phyloP scores from a whole-genome alignment of 2,888 invertebrate species.

The Tiliacea citrago region DNA sequence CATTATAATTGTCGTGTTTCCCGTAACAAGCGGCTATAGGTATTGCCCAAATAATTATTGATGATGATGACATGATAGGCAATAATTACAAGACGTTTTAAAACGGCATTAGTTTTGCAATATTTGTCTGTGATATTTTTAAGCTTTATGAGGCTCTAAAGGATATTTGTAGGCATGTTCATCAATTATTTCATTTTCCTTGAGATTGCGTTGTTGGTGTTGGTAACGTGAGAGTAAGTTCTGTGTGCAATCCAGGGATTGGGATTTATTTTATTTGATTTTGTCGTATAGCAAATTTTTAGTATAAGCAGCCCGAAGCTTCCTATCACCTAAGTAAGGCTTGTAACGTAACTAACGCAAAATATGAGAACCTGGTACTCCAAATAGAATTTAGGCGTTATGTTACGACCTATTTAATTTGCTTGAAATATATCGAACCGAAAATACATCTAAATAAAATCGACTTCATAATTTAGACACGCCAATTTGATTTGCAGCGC shows the following conservation, averaged over 20 bases:
- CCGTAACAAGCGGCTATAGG: not conserved
- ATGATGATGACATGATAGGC: constrained; percentile 1
- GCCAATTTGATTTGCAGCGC: constrained; percentile 2
- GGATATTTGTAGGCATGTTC: not conserved
- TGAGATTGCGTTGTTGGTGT: not conserved
- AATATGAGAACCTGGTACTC: not conserved
- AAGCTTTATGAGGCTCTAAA: not conserved
- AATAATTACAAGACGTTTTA: constrained; percentile 32
- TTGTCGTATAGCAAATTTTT: not conserved
- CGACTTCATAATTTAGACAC: no score
- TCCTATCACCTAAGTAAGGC: no score
- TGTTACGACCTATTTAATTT: not conserved
- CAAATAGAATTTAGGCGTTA: not conserved
- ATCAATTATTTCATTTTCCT: not conserved
- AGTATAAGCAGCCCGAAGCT: not conserved
- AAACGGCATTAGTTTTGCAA: constrained; percentile 12
- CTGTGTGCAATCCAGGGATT: no score
- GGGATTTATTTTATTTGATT: no score
- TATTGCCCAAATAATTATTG: not conserved
- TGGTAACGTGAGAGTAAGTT: not conserved
- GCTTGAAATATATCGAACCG: not conserved
- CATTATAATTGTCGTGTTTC: constrained; percentile 33
- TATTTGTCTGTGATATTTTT: not conserved
- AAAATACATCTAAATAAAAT: not conserved
- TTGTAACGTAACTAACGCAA: not conserved